phyloP scores from a whole-genome alignment of 2,797 vertebrate genomes.

The Pachyuromys duprasi region DNA sequence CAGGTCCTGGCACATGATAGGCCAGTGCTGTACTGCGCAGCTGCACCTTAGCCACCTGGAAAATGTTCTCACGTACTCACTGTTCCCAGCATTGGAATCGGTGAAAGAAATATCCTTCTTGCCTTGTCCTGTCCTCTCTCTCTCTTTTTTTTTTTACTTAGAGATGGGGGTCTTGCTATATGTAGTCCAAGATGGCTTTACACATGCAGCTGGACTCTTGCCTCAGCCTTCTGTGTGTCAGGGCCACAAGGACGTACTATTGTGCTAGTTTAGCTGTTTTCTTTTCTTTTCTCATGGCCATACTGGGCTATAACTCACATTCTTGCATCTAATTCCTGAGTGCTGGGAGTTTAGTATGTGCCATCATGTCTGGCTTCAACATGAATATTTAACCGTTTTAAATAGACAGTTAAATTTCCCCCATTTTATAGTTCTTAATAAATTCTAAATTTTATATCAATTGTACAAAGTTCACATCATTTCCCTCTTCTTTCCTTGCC shows the following conservation, averaged over 20 bases:
- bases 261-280: not conserved
- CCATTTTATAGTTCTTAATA: not conserved
- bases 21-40: not conserved
- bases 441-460: not conserved
- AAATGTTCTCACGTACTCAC: not conserved
- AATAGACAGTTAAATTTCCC: slow-evolving; percentile 27
- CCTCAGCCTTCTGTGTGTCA: not conserved
- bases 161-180: not conserved
- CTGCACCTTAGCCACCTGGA: not conserved
- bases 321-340: not conserved
- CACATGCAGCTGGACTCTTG: not conserved
- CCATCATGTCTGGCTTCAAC: not conserved
- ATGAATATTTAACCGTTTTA: not conserved
- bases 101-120: slow-evolving; percentile 32
- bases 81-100: not conserved
- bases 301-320: not conserved
- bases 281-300: not conserved
- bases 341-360: not conserved
- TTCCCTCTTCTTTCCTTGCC: not conserved
- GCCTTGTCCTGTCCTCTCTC: not conserved
- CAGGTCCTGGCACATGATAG: not conserved
- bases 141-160: not conserved
- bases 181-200: not conserved
- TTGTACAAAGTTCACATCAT: too few species aligned
- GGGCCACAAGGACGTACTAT: not conserved